Base-by-base conservation (phyloP, 2,797 vertebrate genomes). In the Ctenochaetus hawaiiensis region DNA sequence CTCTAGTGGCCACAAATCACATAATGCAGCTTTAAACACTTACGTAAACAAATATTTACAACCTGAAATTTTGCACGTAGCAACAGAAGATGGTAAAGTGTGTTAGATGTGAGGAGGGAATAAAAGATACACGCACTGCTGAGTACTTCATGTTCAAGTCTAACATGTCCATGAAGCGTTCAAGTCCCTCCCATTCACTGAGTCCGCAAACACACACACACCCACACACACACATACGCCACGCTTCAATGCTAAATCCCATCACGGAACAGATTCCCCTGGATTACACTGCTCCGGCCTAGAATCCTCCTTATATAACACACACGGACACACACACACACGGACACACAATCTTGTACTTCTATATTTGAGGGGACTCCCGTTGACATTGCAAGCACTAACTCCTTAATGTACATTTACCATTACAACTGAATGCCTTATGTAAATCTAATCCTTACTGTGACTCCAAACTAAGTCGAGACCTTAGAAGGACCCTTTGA, bases 231-330 rank as follows among this genome's bases (percentile, higher is more conserved):
- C 26, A 10, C 8, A 39, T 4, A 10, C 39, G 4, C 52, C 23
- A 44, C 23, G 64, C 68, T 61, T 66, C 74, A 70, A 45, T 1
- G 62, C 60, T 80, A 80, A 89, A 86, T 87, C 87, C 80, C 75
- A 80, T 87, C 89, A 43, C 70, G 43, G 78, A 69, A 74, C 82
- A 87, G 84, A 87, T 84, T 89, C 69, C 60, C 26, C 18, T 0
- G 87, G 89, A 90, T 91, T 92, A 93, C 70, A 60, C 59, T 26
- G 69, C 78, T 72, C 63, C 81, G 44, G 78, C 81, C 65, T 75
- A 2, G 6, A 89, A 85, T 85, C 83, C 84, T 45, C 62, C 73
- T 92, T 91, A 93, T 73, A 77, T 86, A 92, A 92, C 71, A 48
- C 72, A 52, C 54, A 49, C 17, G 30, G 18, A 30, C 18, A 75